A percentile compares a stretch with the other conserved stretches of the same genome.
Evolutionary conservation across 2,888 invertebrate species (phyloP).

Genomic region (Erpobdella octoculata): DNA sequence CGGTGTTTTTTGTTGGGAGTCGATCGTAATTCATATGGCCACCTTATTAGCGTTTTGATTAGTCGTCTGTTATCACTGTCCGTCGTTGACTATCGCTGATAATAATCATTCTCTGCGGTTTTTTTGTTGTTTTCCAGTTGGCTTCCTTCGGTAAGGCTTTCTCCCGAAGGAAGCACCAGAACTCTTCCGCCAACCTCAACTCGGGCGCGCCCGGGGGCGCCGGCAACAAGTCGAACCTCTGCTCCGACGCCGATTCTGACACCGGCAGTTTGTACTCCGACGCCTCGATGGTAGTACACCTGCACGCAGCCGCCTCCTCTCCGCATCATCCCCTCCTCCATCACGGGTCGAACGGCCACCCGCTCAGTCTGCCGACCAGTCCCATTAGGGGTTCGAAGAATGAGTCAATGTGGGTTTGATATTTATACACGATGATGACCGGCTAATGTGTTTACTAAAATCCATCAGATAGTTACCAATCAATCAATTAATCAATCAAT

Average conservation of each 20-base stretch:
- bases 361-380: constrained; percentile 31
- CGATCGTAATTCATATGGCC: neutral
- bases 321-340: neutral
- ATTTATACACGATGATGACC: neutral
- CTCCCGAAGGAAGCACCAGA: constrained; percentile 59
- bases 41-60: no score
- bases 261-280: constrained; percentile 50
- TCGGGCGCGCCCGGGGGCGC: neutral
- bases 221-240: constrained; percentile 41
- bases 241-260: constrained; percentile 56
- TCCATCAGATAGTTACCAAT: no score
- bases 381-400: constrained; percentile 35
- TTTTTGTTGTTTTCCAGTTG: constrained; percentile 58
- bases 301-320: constrained; percentile 45
- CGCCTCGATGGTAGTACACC: constrained; percentile 43
- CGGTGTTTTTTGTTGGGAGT: neutral
- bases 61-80: no score
- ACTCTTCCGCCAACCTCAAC: neutral
- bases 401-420: no score
- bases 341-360: constrained; percentile 39
- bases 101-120: no score
- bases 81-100: no score
- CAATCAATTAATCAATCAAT: no score
- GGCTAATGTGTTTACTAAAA: no score
- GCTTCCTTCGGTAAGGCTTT: constrained; percentile 97